Evolutionary conservation across 1,140 invertebrate genomes (phyloP), one percentile per base, ranked within the genome.

Genomic region (Bombus picipes): DNA sequence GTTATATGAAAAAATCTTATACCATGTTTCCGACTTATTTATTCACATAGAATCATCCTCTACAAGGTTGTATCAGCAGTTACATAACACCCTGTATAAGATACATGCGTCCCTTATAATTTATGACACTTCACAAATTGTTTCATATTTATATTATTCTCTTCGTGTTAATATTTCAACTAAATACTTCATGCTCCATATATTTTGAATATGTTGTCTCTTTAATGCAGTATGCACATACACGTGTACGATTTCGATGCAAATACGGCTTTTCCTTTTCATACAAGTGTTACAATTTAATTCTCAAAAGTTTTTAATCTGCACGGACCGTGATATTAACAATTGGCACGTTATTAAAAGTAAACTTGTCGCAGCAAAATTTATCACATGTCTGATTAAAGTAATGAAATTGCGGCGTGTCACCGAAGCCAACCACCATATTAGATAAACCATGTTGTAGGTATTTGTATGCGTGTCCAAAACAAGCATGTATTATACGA

Each of bases 381-480:
- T 59, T 18, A 62, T 81, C 37, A 10, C n/a, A 53, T 25, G 10
- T 34, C 25, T 43, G 47, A 62, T 81, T 62, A 81, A 81, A 59
- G 18, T 59, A 62, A 18, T 15, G 80, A 72, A 81, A 73, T 62
- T 81, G 68, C 62, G 80, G 80, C 12, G 13, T 9, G 53, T 70
- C 68, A 34, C 13, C 28, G 37, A 81, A 81, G 47, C 39, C 39
- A 37, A 18, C 39, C 53, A 39, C 43, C 41, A 34, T 37, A 81
- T 81, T 59, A 72, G 70, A 41, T 81, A 53, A 72, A 73, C 18
- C 66, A 15, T 47, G 65, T n/a, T 68, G 15, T 15, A 18, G 15
- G 32, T 39, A 43, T 39, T 15, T 32, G 57, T 37, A 5, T 32
- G n/a, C 1, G 28, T 15, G 53, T 25, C 5, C n/a, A 59, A 73